These are phyloP conservation scores for Caradrina kadenii DNA, from an alignment of 2,888 invertebrate species.

Conservation along the genomic window DNA sequence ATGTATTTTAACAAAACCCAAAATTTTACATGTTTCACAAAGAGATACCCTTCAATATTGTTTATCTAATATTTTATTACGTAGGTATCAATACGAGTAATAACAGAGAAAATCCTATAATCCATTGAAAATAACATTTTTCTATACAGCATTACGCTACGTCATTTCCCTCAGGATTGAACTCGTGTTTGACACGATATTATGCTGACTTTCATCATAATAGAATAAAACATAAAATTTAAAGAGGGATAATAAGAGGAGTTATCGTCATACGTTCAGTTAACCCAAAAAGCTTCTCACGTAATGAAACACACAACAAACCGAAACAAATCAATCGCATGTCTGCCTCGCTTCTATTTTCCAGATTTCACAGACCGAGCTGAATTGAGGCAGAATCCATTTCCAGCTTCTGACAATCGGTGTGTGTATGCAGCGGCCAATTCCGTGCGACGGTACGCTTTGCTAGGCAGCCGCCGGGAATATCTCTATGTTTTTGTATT, in stretches of 20 bases:
- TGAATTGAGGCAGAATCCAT: constrained; percentile 62
- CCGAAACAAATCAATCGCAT: constrained; percentile 38
- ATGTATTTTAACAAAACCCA: constrained; percentile 1
- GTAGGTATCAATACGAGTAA: not conserved
- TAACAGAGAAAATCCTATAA: not conserved
- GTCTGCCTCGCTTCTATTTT: constrained; percentile 49
- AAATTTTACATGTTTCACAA: not conserved
- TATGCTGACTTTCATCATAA: not conserved
- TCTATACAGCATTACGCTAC: not conserved
- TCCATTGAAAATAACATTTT: not conserved
- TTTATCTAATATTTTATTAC: not conserved
- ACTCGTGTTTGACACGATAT: not conserved
- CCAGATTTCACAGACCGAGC: constrained; percentile 48
- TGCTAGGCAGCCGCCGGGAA: constrained; percentile 34
- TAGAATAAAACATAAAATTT: not conserved
- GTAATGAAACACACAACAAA: constrained; percentile 22
- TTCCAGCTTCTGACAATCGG: constrained; percentile 68
- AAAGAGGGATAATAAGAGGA: not conserved
- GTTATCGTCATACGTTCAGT: not conserved
- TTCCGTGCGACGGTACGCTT: constrained; percentile 63
- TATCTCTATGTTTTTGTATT: constrained; percentile 39
- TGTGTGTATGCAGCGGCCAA: constrained; percentile 64
- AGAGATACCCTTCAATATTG: not conserved
- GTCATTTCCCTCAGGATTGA: not conserved
- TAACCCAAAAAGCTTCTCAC: not conserved